Evolutionary conservation across 2,888 invertebrate species (phyloP), one percentile per base, ranked within the genome.

Genomic region (Syrista parreyssii): DNA sequence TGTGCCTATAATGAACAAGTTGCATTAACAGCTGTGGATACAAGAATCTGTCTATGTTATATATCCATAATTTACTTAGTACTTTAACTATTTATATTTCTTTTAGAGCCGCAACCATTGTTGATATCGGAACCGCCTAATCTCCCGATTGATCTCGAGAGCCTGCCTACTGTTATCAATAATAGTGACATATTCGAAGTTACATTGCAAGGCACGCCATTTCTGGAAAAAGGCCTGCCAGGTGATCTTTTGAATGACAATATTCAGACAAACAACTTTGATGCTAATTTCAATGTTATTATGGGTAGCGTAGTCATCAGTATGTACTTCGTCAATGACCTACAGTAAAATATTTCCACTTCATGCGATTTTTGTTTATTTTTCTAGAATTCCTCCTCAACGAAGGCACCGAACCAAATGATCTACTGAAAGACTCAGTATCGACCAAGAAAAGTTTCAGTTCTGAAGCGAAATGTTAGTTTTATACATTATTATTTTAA

Each of bases 331-430:
- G 6, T 33, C 33, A 33, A 33, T 33, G 68, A 75, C 33, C 36
- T 68, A 68, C 68, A 75, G 34, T 75, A 36, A 68, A 75, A 75
- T 75, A 55, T 75, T 75, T 75, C 68, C 68, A 75, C 68, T 40
- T n/a, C n/a, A n/a, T n/a, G n/a, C n/a, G n/a, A n/a, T n/a, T 75
- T 75, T 75, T 75, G 68, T 55, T 36, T 75, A 75, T 68, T 75
- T 31, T 75, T 75, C 75, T 75, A 75, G 75, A 75, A 68, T 68
- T 75, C 34, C 68, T 68, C 68, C 34, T 34, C 68, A 68, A 32
- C 34, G 75, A 55, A 75, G 68, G 68, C 55, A 30, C 68, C 31
- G 68, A 75, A 75, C 75, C 68, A 75, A 75, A 68, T 34, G 68
- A 40, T 40, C 75, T 75, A 68, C 68, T 75, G 75, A 55, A 75